Evolutionary conservation across 2,797 vertebrate species (phyloP).

Genomic region (Siniperca obscura): DNA sequence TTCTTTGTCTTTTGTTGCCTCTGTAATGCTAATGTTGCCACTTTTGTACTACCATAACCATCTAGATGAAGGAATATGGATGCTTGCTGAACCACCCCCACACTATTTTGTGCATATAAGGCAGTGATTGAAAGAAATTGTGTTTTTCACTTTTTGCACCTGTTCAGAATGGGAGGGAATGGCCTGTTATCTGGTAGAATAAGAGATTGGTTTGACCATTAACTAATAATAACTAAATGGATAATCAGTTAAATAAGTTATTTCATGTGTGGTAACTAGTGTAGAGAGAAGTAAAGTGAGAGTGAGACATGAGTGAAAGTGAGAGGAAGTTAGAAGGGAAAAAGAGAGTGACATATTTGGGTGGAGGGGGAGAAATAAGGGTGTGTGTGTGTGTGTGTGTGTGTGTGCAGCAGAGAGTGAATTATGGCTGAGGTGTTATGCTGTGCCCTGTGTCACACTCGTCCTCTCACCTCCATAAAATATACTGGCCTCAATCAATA

Average conservation of each 20-base stretch:
- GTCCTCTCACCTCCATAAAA: conserved; percentile 74
- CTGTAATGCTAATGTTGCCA: not conserved
- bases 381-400: not conserved
- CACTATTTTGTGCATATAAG: not conserved
- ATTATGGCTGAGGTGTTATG: conserved; percentile 50
- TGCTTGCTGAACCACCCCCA: not conserved
- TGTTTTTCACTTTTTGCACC: not conserved
- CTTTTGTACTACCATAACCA: not conserved
- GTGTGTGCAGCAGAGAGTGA: conserved; percentile 26
- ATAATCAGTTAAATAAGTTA: not conserved
- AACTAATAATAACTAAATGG: not conserved
- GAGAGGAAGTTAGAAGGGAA: conserved; percentile 18
- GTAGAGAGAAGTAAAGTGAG: not conserved
- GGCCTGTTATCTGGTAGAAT: too few species aligned
- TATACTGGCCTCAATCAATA: conserved; percentile 73
- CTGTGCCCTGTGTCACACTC: conserved; percentile 48
- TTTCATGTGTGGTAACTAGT: not conserved
- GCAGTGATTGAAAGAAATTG: too few species aligned
- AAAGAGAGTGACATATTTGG: conserved; percentile 4
- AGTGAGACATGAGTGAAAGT: conserved; percentile 5
- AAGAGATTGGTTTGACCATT: not conserved
- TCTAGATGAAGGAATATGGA: not conserved
- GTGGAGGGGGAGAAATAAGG: not conserved
- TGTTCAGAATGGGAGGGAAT: not conserved
- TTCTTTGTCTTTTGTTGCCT: not conserved